Percentiles rank a stretch among this genome's conserved stretches.
Conservation (phyloP, 2,888 invertebrate genomes). For the Odontothrips loti region DNA sequence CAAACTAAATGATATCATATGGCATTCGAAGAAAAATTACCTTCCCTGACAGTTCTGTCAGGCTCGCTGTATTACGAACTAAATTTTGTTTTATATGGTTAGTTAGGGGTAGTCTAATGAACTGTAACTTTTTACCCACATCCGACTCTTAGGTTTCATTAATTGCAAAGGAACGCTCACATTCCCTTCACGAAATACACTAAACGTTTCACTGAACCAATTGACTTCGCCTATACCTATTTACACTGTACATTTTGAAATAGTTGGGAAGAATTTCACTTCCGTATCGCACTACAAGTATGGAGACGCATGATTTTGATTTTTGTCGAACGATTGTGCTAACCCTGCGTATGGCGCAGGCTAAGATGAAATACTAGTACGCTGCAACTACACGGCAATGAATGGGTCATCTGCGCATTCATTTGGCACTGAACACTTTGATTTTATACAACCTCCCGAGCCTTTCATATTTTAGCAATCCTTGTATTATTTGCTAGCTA, state of each 20-base stretch:
- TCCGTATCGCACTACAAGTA: not conserved
- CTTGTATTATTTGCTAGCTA: too few species aligned
- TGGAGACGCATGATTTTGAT: not conserved
- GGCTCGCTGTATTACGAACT: too few species aligned
- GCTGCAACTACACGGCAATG: too few species aligned
- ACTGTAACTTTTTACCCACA: too few species aligned
- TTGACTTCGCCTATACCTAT: not conserved
- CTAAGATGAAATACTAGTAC: too few species aligned
- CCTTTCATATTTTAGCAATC: not conserved
- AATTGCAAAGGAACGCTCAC: not conserved
- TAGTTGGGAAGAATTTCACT: not conserved
- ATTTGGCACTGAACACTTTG: conserved; percentile 3
- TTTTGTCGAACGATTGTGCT: not conserved
- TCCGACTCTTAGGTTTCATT: not conserved
- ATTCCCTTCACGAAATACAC: not conserved
- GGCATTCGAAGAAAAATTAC: not conserved
- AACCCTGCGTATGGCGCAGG: too few species aligned
- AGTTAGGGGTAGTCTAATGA: too few species aligned
- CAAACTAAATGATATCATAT: conserved; percentile 2
- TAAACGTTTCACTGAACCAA: not conserved
- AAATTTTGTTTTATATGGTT: too few species aligned
- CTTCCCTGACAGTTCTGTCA: too few species aligned
- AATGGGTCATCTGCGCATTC: not conserved
- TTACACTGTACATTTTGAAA: not conserved
- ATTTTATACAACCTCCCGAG: not conserved